Evolutionary conservation across 2,888 invertebrate genomes (phyloP), one percentile per base, ranked within the genome.

Genomic region (Melipona bicolor): DNA sequence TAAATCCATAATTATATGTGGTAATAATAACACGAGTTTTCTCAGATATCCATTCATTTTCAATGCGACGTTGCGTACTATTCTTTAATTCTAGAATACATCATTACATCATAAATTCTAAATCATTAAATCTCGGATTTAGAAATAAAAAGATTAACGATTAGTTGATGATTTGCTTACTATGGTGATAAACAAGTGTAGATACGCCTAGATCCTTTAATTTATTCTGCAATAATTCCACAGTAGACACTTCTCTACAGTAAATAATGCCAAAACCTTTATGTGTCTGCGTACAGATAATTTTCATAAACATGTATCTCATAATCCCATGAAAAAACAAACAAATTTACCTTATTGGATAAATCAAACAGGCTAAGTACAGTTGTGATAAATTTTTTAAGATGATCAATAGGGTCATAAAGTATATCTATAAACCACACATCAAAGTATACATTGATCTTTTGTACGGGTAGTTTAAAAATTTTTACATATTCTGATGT

Each of bases 1-100:
- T 78, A 21, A 84, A 84, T 72, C 71, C 75, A 72, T 75, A 78
- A 74, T 82, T 32, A 9, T 32, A 75, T 15, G 78, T 82, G 15
- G 82, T 82, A 21, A 21, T 62, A 27, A 84, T 71, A 71, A 78
- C 71, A n/a, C 3, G 27, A 56, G 5, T 61, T 19, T 64, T 36
- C 3, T 74, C 68, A 17, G 65, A 74, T 32, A 67, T 32, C 84
- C 84, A 84, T n/a, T 59, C 67, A 52, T 27, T 32, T 68, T 84
- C 74, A 56, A 68, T 15, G 4, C 24, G 49, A 54, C 4, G 6
- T 61, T 21, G 36, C 17, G 0, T 9, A 9, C 0, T 4, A 15
- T 49, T 43, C 3, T 49, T 77, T 21, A 77, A 21, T 36, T 65
- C 81, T 83, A 64, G 19, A 62, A 76, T 24, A 21, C 62, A n/a